A percentile compares a stretch with the other conserved stretches of the same genome.
phyloP scores from a whole-genome alignment of 2,888 invertebrate genomes.

The Eupithecia centaureata region DNA sequence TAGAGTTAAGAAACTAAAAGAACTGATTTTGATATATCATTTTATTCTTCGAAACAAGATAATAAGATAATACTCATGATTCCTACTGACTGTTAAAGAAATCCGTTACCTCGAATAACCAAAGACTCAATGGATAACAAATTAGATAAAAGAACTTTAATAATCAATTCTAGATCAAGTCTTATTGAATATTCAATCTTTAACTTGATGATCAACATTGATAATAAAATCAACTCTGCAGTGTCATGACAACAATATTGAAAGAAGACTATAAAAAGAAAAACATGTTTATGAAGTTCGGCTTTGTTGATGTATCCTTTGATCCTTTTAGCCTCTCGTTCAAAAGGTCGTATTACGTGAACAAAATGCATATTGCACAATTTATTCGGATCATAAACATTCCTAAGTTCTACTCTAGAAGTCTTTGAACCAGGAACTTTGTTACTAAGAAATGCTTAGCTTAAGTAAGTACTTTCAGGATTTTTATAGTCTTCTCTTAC shows the following conservation, averaged over 20 bases:
- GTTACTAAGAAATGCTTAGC: background rate
- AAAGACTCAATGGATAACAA: background rate
- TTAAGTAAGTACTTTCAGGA: background rate
- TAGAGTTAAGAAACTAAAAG: slow-evolving; percentile 21
- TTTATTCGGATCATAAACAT: slow-evolving; percentile 20
- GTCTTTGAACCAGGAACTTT: slow-evolving; percentile 10
- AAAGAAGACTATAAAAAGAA: slow-evolving; percentile 21
- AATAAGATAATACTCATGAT: background rate
- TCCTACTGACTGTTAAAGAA: background rate
- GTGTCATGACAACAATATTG: slow-evolving; percentile 12
- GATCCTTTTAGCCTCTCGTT: slow-evolving; percentile 31
- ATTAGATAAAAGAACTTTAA: background rate
- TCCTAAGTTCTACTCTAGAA: slow-evolving; percentile 11
- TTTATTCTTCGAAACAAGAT: background rate
- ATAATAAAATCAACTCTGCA: background rate
- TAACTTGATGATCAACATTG: background rate
- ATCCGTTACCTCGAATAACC: background rate
- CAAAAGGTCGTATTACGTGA: slow-evolving; percentile 31
- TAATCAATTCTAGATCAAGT: background rate
- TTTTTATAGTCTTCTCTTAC: background rate
- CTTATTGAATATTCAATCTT: background rate
- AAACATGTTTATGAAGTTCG: slow-evolving; percentile 23
- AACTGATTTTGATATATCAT: slow-evolving; percentile 1
- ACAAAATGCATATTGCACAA: slow-evolving; percentile 38
- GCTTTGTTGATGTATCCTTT: slow-evolving; percentile 38